Evolutionary conservation across 2,888 invertebrate genomes (phyloP).

Genomic region (Caenorhabditis zanzibari): DNA sequence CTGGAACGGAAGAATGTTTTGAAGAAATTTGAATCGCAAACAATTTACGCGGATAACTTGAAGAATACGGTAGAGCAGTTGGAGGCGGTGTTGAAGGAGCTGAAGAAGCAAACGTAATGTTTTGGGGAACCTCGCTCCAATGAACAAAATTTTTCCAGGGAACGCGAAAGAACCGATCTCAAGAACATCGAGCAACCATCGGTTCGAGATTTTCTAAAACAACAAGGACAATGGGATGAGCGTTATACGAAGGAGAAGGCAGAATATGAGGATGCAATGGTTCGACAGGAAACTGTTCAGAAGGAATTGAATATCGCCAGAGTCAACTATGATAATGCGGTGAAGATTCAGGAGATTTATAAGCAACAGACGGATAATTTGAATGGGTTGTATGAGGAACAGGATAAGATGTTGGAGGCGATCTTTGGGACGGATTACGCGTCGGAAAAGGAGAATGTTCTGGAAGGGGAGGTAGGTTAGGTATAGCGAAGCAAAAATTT

Average conservation of each 20-base stretch:
- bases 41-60: constrained; percentile 83
- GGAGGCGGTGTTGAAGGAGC: constrained; percentile 83
- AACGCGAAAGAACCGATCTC: constrained; percentile 84
- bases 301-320: constrained; percentile 84
- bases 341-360: constrained; percentile 83
- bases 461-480: constrained; percentile 84
- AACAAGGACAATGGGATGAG: constrained; percentile 83
- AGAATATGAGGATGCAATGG: constrained; percentile 84
- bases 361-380: constrained; percentile 84
- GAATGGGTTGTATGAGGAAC: constrained; percentile 84
- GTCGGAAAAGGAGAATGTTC: constrained; percentile 85
- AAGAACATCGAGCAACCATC: constrained; percentile 84
- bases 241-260: constrained; percentile 84
- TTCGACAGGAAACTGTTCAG: constrained; percentile 84
- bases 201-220: constrained; percentile 84
- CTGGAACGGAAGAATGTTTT: constrained; percentile 84
- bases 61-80: constrained; percentile 82
- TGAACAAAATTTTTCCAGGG: too few relatives aligned
- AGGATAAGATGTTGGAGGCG: constrained; percentile 84
- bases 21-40: constrained; percentile 83
- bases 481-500: too few relatives aligned
- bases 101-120: constrained; percentile 83
- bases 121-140: too few relatives aligned
- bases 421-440: constrained; percentile 86
- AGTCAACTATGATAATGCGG: constrained; percentile 82